phyloP scores from a whole-genome alignment of 2,888 invertebrate genomes.

The Cataglyphis albicans region DNA sequence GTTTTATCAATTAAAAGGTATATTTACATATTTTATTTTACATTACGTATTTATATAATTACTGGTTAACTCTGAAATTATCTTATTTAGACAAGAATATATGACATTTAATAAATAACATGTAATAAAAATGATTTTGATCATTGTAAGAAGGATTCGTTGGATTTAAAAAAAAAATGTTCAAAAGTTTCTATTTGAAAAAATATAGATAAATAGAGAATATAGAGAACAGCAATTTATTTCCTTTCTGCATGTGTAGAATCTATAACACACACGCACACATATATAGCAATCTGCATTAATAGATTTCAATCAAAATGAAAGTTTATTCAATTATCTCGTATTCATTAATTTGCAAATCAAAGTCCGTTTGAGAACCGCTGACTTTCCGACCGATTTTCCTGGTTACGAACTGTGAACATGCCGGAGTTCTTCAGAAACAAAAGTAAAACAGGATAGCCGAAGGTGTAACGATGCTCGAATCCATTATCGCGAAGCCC shows the following conservation, averaged over 20 bases:
- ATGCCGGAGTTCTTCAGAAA: neutral
- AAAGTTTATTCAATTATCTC: neutral
- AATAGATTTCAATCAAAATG: neutral
- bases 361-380: neutral
- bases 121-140: too few relatives aligned
- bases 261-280: neutral
- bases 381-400: neutral
- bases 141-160: neutral
- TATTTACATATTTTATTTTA: neutral
- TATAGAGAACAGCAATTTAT: neutral
- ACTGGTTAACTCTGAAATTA: neutral
- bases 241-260: neutral
- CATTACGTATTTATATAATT: neutral
- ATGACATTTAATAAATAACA: too few relatives aligned
- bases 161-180: neutral
- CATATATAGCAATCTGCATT: neutral
- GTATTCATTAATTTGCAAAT: conserved; percentile 1
- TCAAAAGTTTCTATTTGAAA: neutral
- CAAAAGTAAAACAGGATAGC: conserved; percentile 25
- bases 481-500: conserved; percentile 20
- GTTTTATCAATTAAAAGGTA: neutral
- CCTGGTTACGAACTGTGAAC: neutral
- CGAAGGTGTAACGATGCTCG: conserved; percentile 7
- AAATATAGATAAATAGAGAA: neutral
- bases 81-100: neutral